These are phyloP conservation scores for Trissoscelio sp. DNA, from an alignment of 2,888 invertebrate species.

Conservation along the genomic window DNA sequence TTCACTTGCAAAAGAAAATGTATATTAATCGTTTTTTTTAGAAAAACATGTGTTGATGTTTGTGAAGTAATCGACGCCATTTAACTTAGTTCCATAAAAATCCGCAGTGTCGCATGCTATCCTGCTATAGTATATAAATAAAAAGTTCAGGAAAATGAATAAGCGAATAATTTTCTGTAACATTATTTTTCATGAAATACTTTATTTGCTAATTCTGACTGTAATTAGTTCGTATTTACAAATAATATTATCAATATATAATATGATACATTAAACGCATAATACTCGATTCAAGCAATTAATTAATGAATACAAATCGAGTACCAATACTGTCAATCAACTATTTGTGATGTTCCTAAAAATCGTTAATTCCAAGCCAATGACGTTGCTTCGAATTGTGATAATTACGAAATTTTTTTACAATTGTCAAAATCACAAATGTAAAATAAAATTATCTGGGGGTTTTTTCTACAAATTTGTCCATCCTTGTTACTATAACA, in stretches of 20 bases:
- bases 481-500: slow-evolving; percentile 43
- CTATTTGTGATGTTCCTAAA: slow-evolving; percentile 18
- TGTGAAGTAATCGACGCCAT: too few species aligned
- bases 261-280: slow-evolving; percentile 23
- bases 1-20: too few species aligned
- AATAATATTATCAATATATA: slow-evolving; percentile 35
- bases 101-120: too few species aligned
- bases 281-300: background rate
- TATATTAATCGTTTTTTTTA: too few species aligned
- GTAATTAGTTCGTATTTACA: slow-evolving; percentile 38
- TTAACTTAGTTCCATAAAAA: too few species aligned
- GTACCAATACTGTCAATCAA: slow-evolving; percentile 43
- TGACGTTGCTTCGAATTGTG: background rate
- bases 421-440: slow-evolving; percentile 17
- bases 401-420: background rate
- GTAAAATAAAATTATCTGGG: slow-evolving; percentile 22
- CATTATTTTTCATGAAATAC: background rate
- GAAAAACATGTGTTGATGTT: too few species aligned
- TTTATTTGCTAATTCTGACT: slow-evolving; percentile 36
- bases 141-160: too few species aligned
- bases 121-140: too few species aligned
- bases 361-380: background rate
- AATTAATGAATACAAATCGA: slow-evolving; percentile 12
- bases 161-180: too few species aligned
- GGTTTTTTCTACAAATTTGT: slow-evolving; percentile 36